Percentiles rank a stretch among this genome's conserved stretches.
phyloP scores from a whole-genome alignment of 2,888 invertebrate species.

The Lathronympha strigana region DNA sequence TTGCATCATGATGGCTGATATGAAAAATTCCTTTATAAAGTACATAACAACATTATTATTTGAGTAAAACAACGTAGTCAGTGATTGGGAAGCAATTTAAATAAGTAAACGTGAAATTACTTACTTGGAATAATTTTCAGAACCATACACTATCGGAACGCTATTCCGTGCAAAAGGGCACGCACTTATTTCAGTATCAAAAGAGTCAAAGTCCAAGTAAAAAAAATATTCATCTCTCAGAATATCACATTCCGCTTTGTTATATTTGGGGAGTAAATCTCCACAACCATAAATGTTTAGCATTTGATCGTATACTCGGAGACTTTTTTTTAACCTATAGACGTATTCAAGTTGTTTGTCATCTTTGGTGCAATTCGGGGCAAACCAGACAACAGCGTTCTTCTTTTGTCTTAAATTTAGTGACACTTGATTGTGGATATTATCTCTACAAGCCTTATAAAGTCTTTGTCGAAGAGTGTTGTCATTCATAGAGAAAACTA shows the following conservation, averaged over 20 bases:
- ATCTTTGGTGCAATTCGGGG: not conserved
- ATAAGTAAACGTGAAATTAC: too few relatives aligned
- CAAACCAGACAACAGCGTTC: conserved; percentile 4
- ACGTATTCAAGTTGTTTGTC: not conserved
- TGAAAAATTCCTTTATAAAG: too few relatives aligned
- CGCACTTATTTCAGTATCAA: not conserved
- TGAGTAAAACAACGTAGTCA: too few relatives aligned
- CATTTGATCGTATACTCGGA: not conserved
- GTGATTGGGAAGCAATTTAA: too few relatives aligned
- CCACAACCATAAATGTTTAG: not conserved
- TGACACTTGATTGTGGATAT: too few relatives aligned
- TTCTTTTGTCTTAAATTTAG: not conserved
- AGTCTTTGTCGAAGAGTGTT: not conserved
- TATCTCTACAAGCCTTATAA: not conserved
- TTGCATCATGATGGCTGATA: too few relatives aligned
- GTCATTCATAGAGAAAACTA: not conserved
- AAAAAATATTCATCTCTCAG: conserved; percentile 3
- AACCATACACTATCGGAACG: not conserved
- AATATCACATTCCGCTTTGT: not conserved
- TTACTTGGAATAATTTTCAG: not conserved
- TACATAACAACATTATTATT: too few relatives aligned
- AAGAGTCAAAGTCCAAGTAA: not conserved
- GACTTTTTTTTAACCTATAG: not conserved
- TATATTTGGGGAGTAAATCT: not conserved
- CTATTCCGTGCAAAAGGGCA: conserved; percentile 1